Evolutionary conservation across 1,140 invertebrate genomes (phyloP).

Genomic region (Drosophila setifemur): DNA sequence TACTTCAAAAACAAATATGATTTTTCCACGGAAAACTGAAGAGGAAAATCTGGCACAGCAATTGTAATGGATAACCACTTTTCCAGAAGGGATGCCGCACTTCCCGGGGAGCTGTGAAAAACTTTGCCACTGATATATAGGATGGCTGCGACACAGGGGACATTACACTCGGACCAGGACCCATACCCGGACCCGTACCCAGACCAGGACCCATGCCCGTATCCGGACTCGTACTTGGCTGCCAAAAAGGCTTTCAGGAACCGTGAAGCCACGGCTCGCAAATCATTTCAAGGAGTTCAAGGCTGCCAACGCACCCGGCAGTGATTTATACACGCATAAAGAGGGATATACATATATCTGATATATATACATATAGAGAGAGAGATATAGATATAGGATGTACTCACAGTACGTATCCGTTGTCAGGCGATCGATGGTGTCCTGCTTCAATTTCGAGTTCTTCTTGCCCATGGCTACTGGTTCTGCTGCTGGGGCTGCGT

Average conservation of each 20-base stretch:
- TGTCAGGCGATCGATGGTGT: conserved; percentile 94
- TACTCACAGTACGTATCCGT: conserved; percentile 95
- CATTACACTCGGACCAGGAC: too few species aligned
- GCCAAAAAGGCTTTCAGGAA: conserved; percentile 67
- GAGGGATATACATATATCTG: not conserved
- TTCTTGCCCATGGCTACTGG: conserved; percentile 90
- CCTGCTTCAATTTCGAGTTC: conserved; percentile 96
- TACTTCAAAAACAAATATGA: too few species aligned
- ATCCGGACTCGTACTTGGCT: conserved; percentile 38
- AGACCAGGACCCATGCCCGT: too few species aligned
- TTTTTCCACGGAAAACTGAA: too few species aligned
- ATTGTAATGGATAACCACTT: conserved; percentile 12
- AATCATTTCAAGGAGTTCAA: conserved; percentile 60
- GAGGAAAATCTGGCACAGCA: not conserved
- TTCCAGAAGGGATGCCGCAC: not conserved
- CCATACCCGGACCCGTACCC: too few species aligned
- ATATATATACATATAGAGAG: too few species aligned
- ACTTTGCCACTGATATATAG: conserved; percentile 17
- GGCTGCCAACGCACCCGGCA: conserved; percentile 30
- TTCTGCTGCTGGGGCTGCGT: not conserved
- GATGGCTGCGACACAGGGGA: too few species aligned
- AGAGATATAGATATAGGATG: not conserved
- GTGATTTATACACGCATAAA: conserved; percentile 42
- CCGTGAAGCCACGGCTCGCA: conserved; percentile 28
- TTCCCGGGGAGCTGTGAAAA: conserved; percentile 1